Base-by-base conservation (phyloP, 2,888 invertebrate genomes). In the Oxyteleia sp. region DNA sequence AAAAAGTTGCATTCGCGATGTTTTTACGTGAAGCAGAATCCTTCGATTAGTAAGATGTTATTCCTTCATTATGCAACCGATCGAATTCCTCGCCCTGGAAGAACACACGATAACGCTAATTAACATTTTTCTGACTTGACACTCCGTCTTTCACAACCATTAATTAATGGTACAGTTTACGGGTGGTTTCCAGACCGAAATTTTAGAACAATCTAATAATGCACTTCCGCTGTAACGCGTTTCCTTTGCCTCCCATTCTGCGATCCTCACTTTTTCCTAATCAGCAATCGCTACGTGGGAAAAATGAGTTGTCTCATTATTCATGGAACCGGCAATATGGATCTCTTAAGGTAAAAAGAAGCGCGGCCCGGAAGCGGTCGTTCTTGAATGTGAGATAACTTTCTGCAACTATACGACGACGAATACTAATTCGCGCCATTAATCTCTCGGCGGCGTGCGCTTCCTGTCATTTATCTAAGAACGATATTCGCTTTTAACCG, bases 371-470 rank as follows among this genome's bases (percentile, higher is more conserved):
- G 72, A 80, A 85, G 71, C 79, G 64, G 57, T 68, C 69, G 64
- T 71, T 82, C 66, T 66, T 59, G 57, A 64, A 47, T 82, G 85
- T 71, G 84, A 87, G 85, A 85, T 87, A 86, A 84, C 90, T 90
- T 91, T 90, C 88, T 90, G 91, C 92, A 90, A 89, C 89, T 87
- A 90, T 92, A 92, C 90, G 90, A 88, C 89, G 90, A 91, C 91
- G 92, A 92, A 92, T 92, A 92, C 91, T 92, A 92, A 92, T 92
- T 92, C 87, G 84, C 83, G 80, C 88, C 89, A 91, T 92, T 92
- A 91, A 92, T 92, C 92, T 91, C 88, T 78, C 49, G 43, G 45
- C 69, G 75, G 78, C 83, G 85, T 83, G 80, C 72, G 74, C 61
- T 80, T 83, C 82, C 78, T 81, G 80, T 81, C 82, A 80, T 84